These are phyloP conservation scores for Heteronetta atricapilla DNA, from an alignment of 2,113 vertebrate genomes.

Conservation along the genomic window DNA sequence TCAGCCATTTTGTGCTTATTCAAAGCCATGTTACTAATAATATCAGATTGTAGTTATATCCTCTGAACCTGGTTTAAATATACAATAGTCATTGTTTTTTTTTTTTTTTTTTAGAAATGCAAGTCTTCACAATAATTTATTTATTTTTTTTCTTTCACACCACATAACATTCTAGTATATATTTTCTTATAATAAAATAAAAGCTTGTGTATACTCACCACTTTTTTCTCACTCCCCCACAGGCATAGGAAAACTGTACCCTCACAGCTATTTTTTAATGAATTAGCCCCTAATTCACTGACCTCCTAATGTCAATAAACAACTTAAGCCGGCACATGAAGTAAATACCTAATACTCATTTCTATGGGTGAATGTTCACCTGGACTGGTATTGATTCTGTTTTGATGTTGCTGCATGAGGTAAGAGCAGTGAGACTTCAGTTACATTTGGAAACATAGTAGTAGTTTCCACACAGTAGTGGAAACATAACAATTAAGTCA, in stretches of 20 bases:
- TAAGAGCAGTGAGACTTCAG: background rate
- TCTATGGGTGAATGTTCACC: background rate
- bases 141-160: background rate
- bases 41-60: background rate
- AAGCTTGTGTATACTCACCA: background rate
- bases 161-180: background rate
- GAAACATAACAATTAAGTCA: background rate
- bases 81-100: background rate
- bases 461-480: no score
- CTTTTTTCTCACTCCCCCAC: background rate
- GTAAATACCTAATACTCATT: background rate
- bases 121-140: rapidly evolving
- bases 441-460: background rate
- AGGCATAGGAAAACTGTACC: background rate
- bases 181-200: background rate
- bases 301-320: background rate
- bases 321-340: background rate
- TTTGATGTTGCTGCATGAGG: background rate
- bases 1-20: background rate
- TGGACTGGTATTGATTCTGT: background rate
- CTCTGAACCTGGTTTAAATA: background rate
- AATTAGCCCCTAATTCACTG: background rate
- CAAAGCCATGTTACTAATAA: background rate
- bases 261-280: background rate
- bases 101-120: background rate